Conservation (phyloP, 2,888 invertebrate species). For the Conistra vaccinii region DNA sequence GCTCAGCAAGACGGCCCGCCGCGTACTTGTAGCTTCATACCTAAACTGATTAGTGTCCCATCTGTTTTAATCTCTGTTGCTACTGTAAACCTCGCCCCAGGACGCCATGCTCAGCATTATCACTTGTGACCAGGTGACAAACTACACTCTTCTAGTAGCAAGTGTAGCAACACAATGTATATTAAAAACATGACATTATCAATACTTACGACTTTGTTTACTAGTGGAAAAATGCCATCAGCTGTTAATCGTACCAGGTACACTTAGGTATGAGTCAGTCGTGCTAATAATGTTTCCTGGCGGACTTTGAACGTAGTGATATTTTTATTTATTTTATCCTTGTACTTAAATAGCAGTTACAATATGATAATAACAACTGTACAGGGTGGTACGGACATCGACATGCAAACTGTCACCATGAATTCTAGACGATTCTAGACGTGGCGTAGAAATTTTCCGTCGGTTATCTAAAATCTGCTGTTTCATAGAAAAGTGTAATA, state of each 20-base stretch:
- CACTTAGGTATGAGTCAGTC: slow-evolving; percentile 49
- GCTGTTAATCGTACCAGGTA: slow-evolving; percentile 52
- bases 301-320: slow-evolving; percentile 33
- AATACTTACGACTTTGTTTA: slow-evolving; percentile 31
- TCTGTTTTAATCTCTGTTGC: too few species aligned
- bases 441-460: too few species aligned
- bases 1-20: too few species aligned
- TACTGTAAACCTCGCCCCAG: too few species aligned
- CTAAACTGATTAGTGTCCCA: too few species aligned
- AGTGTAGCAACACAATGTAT: background rate
- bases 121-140: background rate
- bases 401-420: too few species aligned
- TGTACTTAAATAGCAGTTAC: background rate
- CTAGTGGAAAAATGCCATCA: slow-evolving; percentile 52
- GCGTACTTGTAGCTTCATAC: too few species aligned
- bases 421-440: too few species aligned
- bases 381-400: too few species aligned
- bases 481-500: too few species aligned
- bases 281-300: slow-evolving; percentile 30
- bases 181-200: slow-evolving; percentile 10
- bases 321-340: background rate
- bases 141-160: background rate
- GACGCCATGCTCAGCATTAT: background rate
- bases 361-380: background rate
- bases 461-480: too few species aligned